phyloP scores from a whole-genome alignment of 2,113 vertebrate species.

The Nesogale talazaci region DNA sequence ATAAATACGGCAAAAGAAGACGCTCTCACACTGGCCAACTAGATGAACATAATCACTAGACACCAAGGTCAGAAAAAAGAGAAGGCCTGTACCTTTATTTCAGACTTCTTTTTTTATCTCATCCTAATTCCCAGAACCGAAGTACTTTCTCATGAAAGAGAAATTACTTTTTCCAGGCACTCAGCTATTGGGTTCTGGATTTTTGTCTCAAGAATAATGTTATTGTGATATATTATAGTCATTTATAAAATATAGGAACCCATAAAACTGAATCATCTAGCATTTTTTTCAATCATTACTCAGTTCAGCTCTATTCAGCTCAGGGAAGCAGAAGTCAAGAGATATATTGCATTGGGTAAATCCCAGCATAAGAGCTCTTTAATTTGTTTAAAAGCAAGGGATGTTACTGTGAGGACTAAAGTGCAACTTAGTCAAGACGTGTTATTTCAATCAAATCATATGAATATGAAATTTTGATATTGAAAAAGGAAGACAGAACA shows the following conservation, averaged over 20 bases:
- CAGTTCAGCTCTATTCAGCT: too few species aligned
- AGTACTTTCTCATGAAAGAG: slow-evolving; percentile 20
- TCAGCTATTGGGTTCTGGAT: neutral
- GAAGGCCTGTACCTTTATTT: neutral
- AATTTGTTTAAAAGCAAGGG: too few species aligned
- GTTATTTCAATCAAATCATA: too few species aligned
- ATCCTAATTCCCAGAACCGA: neutral
- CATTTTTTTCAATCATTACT: neutral
- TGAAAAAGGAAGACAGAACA: too few species aligned
- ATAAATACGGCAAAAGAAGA: slow-evolving; percentile 69
- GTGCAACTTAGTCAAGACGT: too few species aligned
- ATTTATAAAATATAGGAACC: neutral
- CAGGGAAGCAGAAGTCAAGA: too few species aligned
- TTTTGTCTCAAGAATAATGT: neutral
- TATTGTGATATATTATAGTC: neutral
- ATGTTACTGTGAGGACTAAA: too few species aligned
- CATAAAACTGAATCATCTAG: neutral
- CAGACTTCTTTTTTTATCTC: slow-evolving; percentile 26
- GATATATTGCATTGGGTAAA: too few species aligned
- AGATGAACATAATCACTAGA: neutral
- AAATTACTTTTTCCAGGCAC: slow-evolving; percentile 11
- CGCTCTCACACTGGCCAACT: neutral
- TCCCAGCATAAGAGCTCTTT: too few species aligned
- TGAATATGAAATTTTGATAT: too few species aligned
- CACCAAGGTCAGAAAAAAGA: slow-evolving; percentile 30